Conservation (phyloP, 2,113 vertebrate species). For the Xiphophorus couchianus region DNA sequence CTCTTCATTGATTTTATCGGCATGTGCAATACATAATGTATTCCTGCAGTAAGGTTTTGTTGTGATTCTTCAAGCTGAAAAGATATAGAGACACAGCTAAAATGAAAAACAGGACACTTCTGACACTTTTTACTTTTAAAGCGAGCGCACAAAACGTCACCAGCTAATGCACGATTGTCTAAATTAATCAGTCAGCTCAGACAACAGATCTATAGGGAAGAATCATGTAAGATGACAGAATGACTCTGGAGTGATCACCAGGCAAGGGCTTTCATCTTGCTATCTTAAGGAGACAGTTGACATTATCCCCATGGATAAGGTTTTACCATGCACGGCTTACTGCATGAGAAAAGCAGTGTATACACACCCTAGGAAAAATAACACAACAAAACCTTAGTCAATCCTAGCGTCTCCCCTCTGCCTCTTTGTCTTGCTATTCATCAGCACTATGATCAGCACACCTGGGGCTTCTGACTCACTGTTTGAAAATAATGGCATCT, state of each 20-base stretch:
- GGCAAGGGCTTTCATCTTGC: conserved; percentile 68
- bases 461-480: conserved; percentile 49
- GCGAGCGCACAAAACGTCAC: neutral
- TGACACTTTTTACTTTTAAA: neutral
- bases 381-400: conserved; percentile 52
- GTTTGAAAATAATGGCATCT: conserved; percentile 50
- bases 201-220: conserved; percentile 57
- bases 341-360: conserved; percentile 55
- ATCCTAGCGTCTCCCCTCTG: conserved; percentile 36
- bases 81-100: neutral
- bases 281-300: conserved; percentile 74
- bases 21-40: conserved; percentile 10
- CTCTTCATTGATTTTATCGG: conserved; percentile 17
- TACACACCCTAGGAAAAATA: conserved; percentile 52
- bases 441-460: conserved; percentile 51
- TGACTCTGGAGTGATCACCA: conserved; percentile 56
- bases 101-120: conserved; percentile 33
- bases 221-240: conserved; percentile 69
- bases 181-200: conserved; percentile 47
- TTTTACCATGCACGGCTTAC: conserved; percentile 77
- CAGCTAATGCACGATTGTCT: conserved; percentile 5
- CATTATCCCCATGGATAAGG: conserved; percentile 76
- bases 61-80: conserved; percentile 26
- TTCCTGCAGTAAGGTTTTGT: neutral
- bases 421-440: conserved; percentile 37